These are phyloP conservation scores for Formica selysi DNA, from an alignment of 1,140 invertebrate genomes.

Conservation along the genomic window DNA sequence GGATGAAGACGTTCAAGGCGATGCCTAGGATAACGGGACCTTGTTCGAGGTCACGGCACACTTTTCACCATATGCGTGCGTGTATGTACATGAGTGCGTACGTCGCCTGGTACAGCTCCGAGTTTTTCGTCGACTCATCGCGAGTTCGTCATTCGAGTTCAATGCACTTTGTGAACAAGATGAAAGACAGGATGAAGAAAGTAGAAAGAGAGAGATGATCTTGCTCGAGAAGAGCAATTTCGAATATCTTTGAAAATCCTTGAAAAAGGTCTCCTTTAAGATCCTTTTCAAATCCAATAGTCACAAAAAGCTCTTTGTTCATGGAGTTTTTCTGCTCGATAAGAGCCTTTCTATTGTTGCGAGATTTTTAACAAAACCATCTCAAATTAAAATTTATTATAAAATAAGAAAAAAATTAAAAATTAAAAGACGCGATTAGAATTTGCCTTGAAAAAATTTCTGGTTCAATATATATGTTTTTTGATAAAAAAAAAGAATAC, in stretches of 20 bases:
- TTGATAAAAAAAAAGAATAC: background rate
- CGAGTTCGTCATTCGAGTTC: conserved; percentile 70
- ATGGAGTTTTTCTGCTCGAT: background rate
- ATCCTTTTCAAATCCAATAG: background rate
- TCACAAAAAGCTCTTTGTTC: background rate
- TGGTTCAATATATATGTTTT: background rate
- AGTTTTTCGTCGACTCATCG: conserved; percentile 57
- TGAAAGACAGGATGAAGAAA: background rate
- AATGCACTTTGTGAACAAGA: conserved; percentile 51
- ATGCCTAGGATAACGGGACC: conserved; percentile 83
- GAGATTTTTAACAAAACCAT: background rate
- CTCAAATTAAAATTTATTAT: background rate
- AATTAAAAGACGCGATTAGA: background rate
- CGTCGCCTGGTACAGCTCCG: conserved; percentile 36
- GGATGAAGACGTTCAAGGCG: conserved; percentile 78
- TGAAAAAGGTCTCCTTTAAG: background rate
- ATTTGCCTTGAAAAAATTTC: background rate
- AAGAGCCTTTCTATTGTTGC: background rate
- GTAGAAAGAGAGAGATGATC: background rate
- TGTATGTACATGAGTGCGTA: background rate
- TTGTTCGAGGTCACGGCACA: conserved; percentile 85
- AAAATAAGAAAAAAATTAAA: background rate
- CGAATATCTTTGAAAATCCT: background rate
- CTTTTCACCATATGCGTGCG: conserved; percentile 76
- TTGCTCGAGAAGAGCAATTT: background rate